Base-by-base conservation (phyloP, 2,888 invertebrate species). In the Dastarcus helophoroides region DNA sequence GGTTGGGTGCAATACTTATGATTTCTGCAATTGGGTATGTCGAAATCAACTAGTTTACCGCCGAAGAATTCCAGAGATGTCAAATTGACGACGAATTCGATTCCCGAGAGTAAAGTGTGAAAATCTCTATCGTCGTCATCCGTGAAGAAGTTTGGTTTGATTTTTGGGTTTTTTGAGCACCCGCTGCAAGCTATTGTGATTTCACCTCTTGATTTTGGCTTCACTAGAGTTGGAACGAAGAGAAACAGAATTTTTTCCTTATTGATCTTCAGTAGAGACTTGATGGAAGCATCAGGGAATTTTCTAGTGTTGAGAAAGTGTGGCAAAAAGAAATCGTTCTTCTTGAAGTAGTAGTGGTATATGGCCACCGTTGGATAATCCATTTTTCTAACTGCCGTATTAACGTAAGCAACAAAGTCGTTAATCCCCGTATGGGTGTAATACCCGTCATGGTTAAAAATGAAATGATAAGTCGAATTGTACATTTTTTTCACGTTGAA, bases 61-160 rank as follows among this genome's bases (percentile, higher is more conserved):
- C 53, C 50, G 1, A 56, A 47, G 0, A 46, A 38, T 38, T 50
- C 51, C 38, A 69, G 64, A 0, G 54, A 39, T 19, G 58, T 51
- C 8, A 70, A 39, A 22, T 51, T 52, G 3, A 51, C 41, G 10
- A 62, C 39, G 26, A 60, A 59, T 15, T 56, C 62, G 12, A 67
- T 63, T 8, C 73, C 69, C 3, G 68, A 24, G 19, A 28, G 27
- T 2, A 73, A 53, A 2, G 63, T 65, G 10, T 62, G 49, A 1
- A 70, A 41, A 47, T 81, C 80, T 31, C 62, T 55, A 8, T 37
- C 28, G 2, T 36, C 22, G 0, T 54, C 44, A 10, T 73, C 64
- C 1, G 60, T 49, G 16, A 80, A 64, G 50, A 78, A 80, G 48
- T 78, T 76, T 2, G 75, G 63, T 43, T 71, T 60, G 32, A 21